Base-by-base conservation (phyloP, 1,140 invertebrate genomes). In the Pteromalus puparum region DNA sequence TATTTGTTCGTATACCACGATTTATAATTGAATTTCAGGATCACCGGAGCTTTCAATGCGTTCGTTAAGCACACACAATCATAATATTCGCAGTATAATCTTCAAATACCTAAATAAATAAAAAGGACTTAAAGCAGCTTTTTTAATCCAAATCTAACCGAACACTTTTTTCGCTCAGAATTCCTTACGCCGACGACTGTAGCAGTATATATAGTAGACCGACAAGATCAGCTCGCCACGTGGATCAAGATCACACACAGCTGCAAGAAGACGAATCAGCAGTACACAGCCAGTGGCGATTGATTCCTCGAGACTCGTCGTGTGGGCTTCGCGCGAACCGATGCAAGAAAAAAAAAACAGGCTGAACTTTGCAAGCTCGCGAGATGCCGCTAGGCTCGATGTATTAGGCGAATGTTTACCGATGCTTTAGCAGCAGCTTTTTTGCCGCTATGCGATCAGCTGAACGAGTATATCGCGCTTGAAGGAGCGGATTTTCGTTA, bases 301-400 rank as follows among this genome's bases (percentile, higher is more conserved):
- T 77, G 74, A 83, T 77, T 83, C 38, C 42, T 30, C 38, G 74
- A 76, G 74, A 76, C 46, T 46, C 30, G 21, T 61, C 42, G 46
- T 73, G 34, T 21, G 34, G 24, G 24, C n/a, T 26, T 77, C 28
- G 34, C 42, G 10, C 42, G 65, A 53, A 76, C 21, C n/a, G 46
- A 46, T 61, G 30, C 30, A 2, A 1, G 18, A 7, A n/a, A 61
- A 61, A 61, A 61, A 67, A 2, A 53, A 34, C 24, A 1, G 21
- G 21, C 65, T 76, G 81, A 76, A 75, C 72, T 75, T 67, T 76
- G 53, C 73, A 81, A 73, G 70, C 46, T 34, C 15, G 67, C n/a
- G 18, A n/a, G n/a, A 28, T 6, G 9, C 46, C 46, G 15, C 15
- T 28, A 26, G 10, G n/a, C n/a, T 30, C 38, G 18, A n/a, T 24